Conservation (phyloP, 2,888 invertebrate genomes). For the Hyles lineata region DNA sequence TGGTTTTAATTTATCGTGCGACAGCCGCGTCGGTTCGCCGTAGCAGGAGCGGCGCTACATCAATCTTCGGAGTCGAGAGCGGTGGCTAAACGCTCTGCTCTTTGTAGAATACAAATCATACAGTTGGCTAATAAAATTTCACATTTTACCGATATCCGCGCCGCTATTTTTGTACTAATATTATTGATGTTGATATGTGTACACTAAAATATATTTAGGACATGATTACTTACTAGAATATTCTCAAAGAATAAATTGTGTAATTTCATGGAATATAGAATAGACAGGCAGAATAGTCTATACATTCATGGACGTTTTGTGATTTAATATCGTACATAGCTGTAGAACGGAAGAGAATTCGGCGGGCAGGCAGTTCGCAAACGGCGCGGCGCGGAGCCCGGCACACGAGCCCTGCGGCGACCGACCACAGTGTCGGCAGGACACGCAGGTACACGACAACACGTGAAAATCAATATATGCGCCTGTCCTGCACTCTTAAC, state of each 20-base stretch:
- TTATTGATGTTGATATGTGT: slow-evolving; percentile 5
- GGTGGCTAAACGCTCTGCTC: slow-evolving; percentile 57
- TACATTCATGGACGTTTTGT: not conserved
- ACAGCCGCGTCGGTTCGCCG: slow-evolving; percentile 75
- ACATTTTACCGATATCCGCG: slow-evolving; percentile 21
- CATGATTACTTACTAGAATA: slow-evolving; percentile 18
- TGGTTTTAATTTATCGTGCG: slow-evolving; percentile 81
- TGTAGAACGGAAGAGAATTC: slow-evolving; percentile 33
- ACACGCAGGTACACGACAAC: slow-evolving; percentile 40
- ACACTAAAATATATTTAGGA: slow-evolving; percentile 34
- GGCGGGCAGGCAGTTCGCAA: slow-evolving; percentile 29
- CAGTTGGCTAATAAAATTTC: slow-evolving; percentile 23
- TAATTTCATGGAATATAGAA: not conserved
- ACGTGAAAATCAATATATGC: slow-evolving; percentile 54
- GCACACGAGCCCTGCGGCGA: slow-evolving; percentile 25
- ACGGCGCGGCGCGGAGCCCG: too few relatives aligned
- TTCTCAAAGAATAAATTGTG: not conserved
- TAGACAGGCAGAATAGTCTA: not conserved
- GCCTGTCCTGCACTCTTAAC: slow-evolving; percentile 29
- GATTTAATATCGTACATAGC: slow-evolving; percentile 16
- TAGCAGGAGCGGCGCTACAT: slow-evolving; percentile 71
- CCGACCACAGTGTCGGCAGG: slow-evolving; percentile 35
- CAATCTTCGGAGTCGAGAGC: slow-evolving; percentile 70
- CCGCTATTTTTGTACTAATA: slow-evolving; percentile 7
- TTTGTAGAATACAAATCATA: slow-evolving; percentile 61